phyloP scores from a whole-genome alignment of 2,888 invertebrate genomes.

The Dicyrtoma fusca region DNA sequence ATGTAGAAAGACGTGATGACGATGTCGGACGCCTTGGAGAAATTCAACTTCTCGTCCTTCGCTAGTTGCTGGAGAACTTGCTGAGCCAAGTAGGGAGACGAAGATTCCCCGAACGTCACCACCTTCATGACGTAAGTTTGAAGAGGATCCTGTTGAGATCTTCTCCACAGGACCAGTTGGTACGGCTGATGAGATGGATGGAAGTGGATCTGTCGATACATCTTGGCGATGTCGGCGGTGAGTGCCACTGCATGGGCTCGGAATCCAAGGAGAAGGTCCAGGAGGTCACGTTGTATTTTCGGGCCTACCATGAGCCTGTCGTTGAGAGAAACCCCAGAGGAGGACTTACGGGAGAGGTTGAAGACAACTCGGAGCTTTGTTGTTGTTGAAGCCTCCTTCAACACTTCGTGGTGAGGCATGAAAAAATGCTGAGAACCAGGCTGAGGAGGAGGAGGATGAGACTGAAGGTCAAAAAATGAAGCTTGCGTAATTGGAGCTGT shows the following conservation, averaged over 20 bases:
- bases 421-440: slow-evolving; percentile 39
- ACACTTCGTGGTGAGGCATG: slow-evolving; percentile 57
- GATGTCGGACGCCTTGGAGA: slow-evolving; percentile 40
- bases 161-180: slow-evolving; percentile 59
- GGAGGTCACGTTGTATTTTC: slow-evolving; percentile 53
- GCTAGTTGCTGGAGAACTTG: slow-evolving; percentile 56
- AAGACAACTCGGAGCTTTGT: slow-evolving; percentile 57
- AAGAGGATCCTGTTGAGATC: slow-evolving; percentile 44
- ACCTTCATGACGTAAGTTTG: slow-evolving; percentile 50
- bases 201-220: slow-evolving; percentile 57
- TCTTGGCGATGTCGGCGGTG: slow-evolving; percentile 57
- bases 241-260: slow-evolving; percentile 54
- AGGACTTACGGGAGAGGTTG: slow-evolving; percentile 56
- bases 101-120: slow-evolving; percentile 58
- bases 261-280: slow-evolving; percentile 55
- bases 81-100: slow-evolving; percentile 57
- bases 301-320: slow-evolving; percentile 56
- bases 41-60: slow-evolving; percentile 41
- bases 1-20: slow-evolving; percentile 56
- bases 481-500: slow-evolving; percentile 6
- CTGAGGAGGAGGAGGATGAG: too few species aligned
- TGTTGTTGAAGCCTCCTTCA: slow-evolving; percentile 40
- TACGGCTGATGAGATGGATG: slow-evolving; percentile 53
- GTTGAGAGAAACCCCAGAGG: slow-evolving; percentile 56
- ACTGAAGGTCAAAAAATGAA: slow-evolving; percentile 5